These are phyloP conservation scores for Tragulus kanchil DNA, from an alignment of 2,113 vertebrate genomes.

Conservation along the genomic window DNA sequence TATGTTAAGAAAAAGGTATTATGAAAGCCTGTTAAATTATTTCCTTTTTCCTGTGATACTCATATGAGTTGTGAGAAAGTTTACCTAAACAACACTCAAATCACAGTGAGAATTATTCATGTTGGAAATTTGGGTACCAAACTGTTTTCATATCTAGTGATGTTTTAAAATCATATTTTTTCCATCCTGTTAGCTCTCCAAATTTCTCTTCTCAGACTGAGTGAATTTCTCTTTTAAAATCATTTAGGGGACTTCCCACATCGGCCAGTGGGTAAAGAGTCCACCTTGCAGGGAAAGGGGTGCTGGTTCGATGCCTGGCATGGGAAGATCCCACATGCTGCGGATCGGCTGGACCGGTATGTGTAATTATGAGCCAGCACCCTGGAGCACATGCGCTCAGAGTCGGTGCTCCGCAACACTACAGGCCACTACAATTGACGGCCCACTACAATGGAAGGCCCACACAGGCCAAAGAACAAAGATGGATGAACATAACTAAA, in stretches of 20 bases:
- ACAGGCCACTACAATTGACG: no score
- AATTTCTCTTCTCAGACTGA: conserved; percentile 22
- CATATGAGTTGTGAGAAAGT: neutral
- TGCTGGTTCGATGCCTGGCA: no score
- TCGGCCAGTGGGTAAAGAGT: no score
- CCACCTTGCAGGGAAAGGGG: no score
- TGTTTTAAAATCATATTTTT: conserved; percentile 67
- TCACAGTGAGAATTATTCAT: conserved; percentile 24
- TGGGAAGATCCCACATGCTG: no score
- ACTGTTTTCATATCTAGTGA: neutral
- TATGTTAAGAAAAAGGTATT: conserved; percentile 36
- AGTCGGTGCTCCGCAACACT: no score
- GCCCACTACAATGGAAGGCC: no score
- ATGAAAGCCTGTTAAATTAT: neutral
- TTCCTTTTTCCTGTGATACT: neutral
- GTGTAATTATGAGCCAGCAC: no score
- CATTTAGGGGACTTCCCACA: neutral
- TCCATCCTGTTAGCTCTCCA: neutral
- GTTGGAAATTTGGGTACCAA: neutral
- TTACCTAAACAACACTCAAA: conserved; percentile 10
- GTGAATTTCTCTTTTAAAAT: conserved; percentile 65
- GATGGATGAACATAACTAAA: no score
- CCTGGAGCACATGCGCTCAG: no score
- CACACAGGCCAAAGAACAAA: no score
- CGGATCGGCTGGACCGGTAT: no score